phyloP scores from a whole-genome alignment of 2,888 invertebrate species.

The Volucella bombylans region DNA sequence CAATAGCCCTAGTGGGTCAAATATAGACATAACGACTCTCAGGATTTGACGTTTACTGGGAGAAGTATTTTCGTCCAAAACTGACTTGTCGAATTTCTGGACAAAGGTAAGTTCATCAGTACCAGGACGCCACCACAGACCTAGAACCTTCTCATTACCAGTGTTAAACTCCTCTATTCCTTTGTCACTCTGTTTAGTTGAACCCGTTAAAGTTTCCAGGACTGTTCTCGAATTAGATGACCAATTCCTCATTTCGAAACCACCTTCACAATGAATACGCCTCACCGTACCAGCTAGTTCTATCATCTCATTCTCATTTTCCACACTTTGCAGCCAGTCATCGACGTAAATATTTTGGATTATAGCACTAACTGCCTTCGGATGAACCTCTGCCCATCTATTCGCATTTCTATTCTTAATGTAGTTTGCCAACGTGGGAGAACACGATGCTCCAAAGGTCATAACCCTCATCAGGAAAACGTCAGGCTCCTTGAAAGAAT shows the following conservation, averaged over 20 bases:
- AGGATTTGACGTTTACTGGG: constrained; percentile 16
- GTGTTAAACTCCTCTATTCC: constrained; percentile 14
- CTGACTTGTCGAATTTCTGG: background rate
- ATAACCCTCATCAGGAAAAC: too few relatives aligned
- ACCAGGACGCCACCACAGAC: constrained; percentile 18
- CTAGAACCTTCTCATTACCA: constrained; percentile 11
- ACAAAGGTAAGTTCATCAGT: constrained; percentile 9
- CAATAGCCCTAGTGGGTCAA: constrained; percentile 22
- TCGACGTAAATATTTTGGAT: background rate
- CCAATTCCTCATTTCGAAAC: constrained; percentile 32
- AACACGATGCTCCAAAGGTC: too few relatives aligned
- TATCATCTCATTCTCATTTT: constrained; percentile 22
- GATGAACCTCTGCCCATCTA: too few relatives aligned
- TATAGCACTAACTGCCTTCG: background rate
- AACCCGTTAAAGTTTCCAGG: background rate
- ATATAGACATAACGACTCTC: constrained; percentile 5
- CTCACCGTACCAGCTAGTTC: background rate
- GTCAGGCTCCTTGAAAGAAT: too few relatives aligned
- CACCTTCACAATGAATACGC: constrained; percentile 4
- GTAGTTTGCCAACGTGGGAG: constrained; percentile 53
- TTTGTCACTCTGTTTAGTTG: background rate
- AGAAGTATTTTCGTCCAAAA: constrained; percentile 2
- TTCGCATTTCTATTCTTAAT: constrained; percentile 46
- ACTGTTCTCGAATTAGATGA: constrained; percentile 18
- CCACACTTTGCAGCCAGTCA: constrained; percentile 19